Conservation (phyloP, 2,113 vertebrate genomes). For the Crotalus horridus region DNA sequence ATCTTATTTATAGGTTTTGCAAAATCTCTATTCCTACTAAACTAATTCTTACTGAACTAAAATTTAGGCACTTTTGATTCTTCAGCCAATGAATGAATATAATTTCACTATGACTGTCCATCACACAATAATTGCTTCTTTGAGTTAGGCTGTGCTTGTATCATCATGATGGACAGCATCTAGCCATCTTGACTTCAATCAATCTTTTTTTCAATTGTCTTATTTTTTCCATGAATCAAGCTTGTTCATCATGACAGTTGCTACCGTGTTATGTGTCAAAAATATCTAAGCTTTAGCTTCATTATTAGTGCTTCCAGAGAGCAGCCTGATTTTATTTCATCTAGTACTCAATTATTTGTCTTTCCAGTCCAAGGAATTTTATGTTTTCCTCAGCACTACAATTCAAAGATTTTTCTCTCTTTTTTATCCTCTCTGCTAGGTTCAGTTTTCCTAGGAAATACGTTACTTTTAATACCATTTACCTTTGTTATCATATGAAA, state of each 20-base stretch:
- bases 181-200: background rate
- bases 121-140: background rate
- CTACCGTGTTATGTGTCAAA: background rate
- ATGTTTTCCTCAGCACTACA: background rate
- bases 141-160: background rate
- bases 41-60: background rate
- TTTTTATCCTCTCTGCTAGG: background rate
- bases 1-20: background rate
- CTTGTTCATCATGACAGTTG: background rate
- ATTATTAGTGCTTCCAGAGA: background rate
- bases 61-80: background rate
- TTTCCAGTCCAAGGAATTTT: background rate
- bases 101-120: background rate
- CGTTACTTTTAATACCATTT: background rate
- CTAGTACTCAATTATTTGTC: background rate
- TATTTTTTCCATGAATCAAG: background rate
- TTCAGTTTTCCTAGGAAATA: background rate
- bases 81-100: background rate
- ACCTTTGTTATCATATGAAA: background rate
- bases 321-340: background rate
- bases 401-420: background rate
- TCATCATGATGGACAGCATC: background rate
- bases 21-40: background rate
- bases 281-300: background rate
- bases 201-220: background rate